Percentiles rank a stretch among this genome's conserved stretches.
phyloP scores from a whole-genome alignment of 2,113 vertebrate species.

The Nothoprocta pentlandii region DNA sequence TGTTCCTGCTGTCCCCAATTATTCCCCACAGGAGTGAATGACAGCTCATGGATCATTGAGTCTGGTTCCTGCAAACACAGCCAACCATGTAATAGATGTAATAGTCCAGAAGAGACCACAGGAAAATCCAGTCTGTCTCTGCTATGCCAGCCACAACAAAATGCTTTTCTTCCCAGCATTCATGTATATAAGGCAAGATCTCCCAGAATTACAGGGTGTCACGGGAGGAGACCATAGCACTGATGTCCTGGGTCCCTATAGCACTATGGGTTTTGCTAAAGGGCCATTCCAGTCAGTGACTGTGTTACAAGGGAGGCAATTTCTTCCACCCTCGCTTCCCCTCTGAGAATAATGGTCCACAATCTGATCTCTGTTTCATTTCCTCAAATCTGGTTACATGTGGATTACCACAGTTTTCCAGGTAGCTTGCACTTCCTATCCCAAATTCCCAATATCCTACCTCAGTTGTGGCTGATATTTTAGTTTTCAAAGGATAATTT shows the following conservation, averaged over 20 bases:
- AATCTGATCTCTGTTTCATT: not conserved
- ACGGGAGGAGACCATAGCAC: not conserved
- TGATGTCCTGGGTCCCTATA: not conserved
- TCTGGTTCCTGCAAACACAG: constrained; percentile 22
- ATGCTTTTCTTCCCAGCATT: not conserved
- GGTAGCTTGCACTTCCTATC: not conserved
- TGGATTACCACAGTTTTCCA: not conserved
- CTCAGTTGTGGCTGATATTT: not conserved
- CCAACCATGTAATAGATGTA: constrained; percentile 40
- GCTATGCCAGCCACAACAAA: not conserved
- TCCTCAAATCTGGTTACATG: not conserved
- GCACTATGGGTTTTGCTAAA: not conserved
- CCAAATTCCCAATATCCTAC: not conserved
- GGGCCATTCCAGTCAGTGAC: not conserved
- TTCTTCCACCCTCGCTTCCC: not conserved
- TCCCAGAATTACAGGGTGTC: not conserved
- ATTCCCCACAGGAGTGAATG: constrained; percentile 41
- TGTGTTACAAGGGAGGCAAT: not conserved
- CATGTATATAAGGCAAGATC: not conserved
- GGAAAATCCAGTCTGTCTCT: constrained; percentile 7
- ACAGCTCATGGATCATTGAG: constrained; percentile 40
- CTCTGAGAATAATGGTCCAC: not conserved
- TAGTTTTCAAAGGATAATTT: not conserved
- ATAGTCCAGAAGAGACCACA: constrained; percentile 31
- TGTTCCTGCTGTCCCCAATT: constrained; percentile 22